These are phyloP conservation scores for Gymnosoma rotundatum DNA, from an alignment of 2,888 invertebrate species.

Conservation along the genomic window DNA sequence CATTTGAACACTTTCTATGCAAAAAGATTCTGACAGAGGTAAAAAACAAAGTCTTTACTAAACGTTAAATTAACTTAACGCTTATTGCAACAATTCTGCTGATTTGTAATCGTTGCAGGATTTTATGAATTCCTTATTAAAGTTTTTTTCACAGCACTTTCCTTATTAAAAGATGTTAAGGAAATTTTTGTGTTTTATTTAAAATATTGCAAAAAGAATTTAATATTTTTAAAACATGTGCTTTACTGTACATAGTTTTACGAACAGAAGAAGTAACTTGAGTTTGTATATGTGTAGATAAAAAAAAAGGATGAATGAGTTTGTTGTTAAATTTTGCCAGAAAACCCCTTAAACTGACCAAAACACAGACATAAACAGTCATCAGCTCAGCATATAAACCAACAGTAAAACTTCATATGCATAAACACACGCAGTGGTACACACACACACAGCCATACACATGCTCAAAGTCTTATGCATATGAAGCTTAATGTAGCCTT, in stretches of 20 bases:
- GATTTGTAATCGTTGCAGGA: too few species aligned
- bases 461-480: not conserved
- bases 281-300: not conserved
- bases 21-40: too few species aligned
- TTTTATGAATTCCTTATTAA: too few species aligned
- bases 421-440: too few species aligned
- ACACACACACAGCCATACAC: conserved; percentile 12
- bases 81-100: too few species aligned
- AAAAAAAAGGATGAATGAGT: conserved; percentile 30
- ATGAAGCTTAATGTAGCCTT: not conserved
- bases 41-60: too few species aligned
- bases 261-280: conserved; percentile 39
- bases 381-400: conserved; percentile 50
- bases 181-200: not conserved
- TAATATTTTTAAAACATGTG: not conserved
- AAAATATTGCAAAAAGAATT: not conserved
- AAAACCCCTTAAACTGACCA: conserved; percentile 57
- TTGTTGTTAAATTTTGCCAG: conserved; percentile 34
- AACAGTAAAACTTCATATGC: conserved; percentile 21
- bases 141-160: too few species aligned
- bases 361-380: conserved; percentile 62
- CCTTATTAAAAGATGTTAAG: too few species aligned
- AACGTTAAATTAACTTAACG: too few species aligned
- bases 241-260: not conserved
- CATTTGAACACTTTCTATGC: too few species aligned